Evolutionary conservation across 2,888 invertebrate genomes (phyloP).

Genomic region (Selenia dentaria): DNA sequence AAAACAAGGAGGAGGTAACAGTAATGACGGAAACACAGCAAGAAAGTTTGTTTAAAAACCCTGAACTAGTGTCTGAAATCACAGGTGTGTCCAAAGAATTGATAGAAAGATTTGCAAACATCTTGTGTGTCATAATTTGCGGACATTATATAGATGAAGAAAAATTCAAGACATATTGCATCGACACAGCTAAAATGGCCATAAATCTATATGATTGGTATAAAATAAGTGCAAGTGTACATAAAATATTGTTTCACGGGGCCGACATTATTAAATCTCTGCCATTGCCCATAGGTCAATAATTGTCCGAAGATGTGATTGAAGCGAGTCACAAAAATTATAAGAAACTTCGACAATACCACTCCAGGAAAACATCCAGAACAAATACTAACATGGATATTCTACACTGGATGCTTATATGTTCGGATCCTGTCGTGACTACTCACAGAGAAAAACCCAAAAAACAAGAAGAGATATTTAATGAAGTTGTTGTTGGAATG

Average conservation of each 20-base stretch:
- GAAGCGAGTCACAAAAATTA: not conserved
- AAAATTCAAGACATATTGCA: not conserved
- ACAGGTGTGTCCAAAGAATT: not conserved
- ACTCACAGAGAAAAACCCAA: too few species aligned
- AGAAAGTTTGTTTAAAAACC: not conserved
- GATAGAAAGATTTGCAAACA: not conserved
- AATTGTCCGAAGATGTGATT: not conserved
- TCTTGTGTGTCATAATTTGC: not conserved
- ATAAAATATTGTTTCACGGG: not conserved
- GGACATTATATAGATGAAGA: not conserved
- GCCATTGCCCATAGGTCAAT: not conserved
- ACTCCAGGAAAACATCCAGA: not conserved
- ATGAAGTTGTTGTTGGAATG: too few species aligned
- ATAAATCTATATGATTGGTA: not conserved
- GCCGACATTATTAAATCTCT: not conserved
- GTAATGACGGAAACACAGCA: not conserved
- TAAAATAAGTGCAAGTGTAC: not conserved
- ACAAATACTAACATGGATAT: not conserved
- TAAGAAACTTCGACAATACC: not conserved
- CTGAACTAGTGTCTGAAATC: not conserved
- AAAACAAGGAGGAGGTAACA: not conserved
- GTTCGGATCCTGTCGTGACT: not conserved
- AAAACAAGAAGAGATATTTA: too few species aligned
- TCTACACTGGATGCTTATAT: not conserved
- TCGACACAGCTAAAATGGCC: not conserved